These are phyloP conservation scores for Labrus mixtus DNA, from an alignment of 2,113 vertebrate species.

Conservation along the genomic window DNA sequence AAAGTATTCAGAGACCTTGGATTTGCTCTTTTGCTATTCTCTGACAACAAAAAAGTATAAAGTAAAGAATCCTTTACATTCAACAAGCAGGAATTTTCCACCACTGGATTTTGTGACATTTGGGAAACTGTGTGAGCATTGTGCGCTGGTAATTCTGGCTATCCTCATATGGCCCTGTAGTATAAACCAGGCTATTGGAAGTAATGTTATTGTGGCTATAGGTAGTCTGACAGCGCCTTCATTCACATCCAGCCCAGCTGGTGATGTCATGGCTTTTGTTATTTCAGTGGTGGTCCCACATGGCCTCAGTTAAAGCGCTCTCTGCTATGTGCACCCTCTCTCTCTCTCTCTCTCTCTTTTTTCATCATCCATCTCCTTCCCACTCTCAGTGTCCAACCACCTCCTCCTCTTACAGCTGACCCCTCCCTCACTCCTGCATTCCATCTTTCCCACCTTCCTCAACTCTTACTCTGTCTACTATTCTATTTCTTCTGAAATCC, in stretches of 20 bases:
- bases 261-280: constrained; percentile 70
- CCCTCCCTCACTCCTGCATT: constrained; percentile 58
- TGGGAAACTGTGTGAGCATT: not conserved
- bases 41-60: too few species aligned
- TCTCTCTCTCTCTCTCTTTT: constrained; percentile 23
- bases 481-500: constrained; percentile 37
- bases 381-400: constrained; percentile 29
- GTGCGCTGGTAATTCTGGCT: not conserved
- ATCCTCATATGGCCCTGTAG: constrained; percentile 21
- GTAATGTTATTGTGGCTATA: constrained; percentile 44
- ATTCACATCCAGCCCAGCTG: constrained; percentile 37
- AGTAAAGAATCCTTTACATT: too few species aligned
- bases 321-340: constrained; percentile 36
- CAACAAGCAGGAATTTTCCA: not conserved
- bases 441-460: constrained; percentile 65
- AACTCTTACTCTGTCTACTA: constrained; percentile 51
- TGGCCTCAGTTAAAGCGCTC: constrained; percentile 55
- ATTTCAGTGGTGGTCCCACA: constrained; percentile 60
- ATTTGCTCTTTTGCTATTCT: too few species aligned
- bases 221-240: constrained; percentile 25
- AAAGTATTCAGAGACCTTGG: not conserved
- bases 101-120: not conserved
- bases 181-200: constrained; percentile 34
- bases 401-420: constrained; percentile 59
- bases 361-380: constrained; percentile 38